Base-by-base conservation (phyloP, 2,797 vertebrate species). In the Gymnodraco acuticeps region DNA sequence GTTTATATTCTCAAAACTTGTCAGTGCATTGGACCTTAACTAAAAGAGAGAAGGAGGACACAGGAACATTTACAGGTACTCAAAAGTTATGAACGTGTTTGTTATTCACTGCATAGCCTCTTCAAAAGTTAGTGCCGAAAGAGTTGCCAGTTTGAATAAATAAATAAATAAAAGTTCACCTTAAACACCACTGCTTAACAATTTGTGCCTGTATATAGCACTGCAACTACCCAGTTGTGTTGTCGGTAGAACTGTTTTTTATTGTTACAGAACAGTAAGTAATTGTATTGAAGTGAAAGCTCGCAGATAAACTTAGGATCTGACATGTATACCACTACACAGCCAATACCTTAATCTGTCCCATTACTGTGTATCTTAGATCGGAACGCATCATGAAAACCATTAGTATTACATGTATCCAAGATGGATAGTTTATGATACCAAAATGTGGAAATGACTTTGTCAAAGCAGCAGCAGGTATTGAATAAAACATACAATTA, bases 1-100 rank as follows among this genome's bases (percentile, higher is more conserved):
- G n/a, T 67, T 53, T 33, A 23, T 64, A 45, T 64, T 52, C 33
- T 56, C 16, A 47, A 68, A 56, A 43, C 38, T 65, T 52, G 55
- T 8, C n/a, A 38, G 1, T 43, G 10, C 53, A 43, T 41, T 23
- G 5, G 27, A 67, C 23, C 45, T 19, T 46, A 71, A 55, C 54
- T 61, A 43, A 41, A 19, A 20, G 13, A 15, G 20, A 33, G 41
- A 17, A 47, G 16, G 3, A 17, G 3, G 5, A 67, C 65, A 55
- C 2, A 15, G 60, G n/a, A 43, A 27, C 59, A 46, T 77, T 38
- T 33, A 17, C 48, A 70, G 61, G 16, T 48, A 50, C 43, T 20
- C 42, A 19, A 54, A 13, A 77, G 55, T 42, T 53, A 60, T 38
- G 33, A 38, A 33, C 6, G 33, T 38, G 33, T 70, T 60, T 66